Percentiles rank a stretch among this genome's conserved stretches.
Conservation (phyloP, 2,888 invertebrate genomes). For the Thysanoteuthis rhombus region DNA sequence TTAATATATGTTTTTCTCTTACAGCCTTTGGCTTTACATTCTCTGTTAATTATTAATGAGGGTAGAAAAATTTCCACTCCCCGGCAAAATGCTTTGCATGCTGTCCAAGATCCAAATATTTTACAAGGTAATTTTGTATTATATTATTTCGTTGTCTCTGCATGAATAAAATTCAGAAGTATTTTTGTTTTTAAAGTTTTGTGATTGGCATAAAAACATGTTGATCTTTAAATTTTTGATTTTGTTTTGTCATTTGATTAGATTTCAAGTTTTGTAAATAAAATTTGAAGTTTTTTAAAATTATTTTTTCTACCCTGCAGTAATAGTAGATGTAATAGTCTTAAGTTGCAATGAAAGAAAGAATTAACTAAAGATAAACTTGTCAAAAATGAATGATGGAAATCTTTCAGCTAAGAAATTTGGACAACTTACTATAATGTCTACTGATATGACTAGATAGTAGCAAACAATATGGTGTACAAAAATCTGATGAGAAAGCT, state of each 20-base stretch:
- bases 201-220: not conserved
- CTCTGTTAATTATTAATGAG: constrained; percentile 1
- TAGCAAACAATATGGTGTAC: too few relatives aligned
- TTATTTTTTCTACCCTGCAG: not conserved
- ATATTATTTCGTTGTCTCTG: not conserved
- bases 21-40: constrained; percentile 13
- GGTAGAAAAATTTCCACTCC: not conserved
- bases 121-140: not conserved
- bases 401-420: too few relatives aligned
- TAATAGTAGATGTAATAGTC: too few relatives aligned
- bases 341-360: too few relatives aligned
- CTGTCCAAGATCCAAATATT: not conserved
- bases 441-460: too few relatives aligned
- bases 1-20: not conserved
- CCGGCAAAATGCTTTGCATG: not conserved
- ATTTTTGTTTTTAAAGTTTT: not conserved
- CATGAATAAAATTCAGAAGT: not conserved
- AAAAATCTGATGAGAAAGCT: too few relatives aligned
- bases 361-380: too few relatives aligned
- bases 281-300: not conserved
- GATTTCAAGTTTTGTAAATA: not conserved
- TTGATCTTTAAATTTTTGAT: not conserved
- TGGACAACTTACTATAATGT: too few relatives aligned
- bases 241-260: not conserved
- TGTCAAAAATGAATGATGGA: too few relatives aligned